phyloP scores from a whole-genome alignment of 1,140 invertebrate species.

The Saccostrea cuccullata region DNA sequence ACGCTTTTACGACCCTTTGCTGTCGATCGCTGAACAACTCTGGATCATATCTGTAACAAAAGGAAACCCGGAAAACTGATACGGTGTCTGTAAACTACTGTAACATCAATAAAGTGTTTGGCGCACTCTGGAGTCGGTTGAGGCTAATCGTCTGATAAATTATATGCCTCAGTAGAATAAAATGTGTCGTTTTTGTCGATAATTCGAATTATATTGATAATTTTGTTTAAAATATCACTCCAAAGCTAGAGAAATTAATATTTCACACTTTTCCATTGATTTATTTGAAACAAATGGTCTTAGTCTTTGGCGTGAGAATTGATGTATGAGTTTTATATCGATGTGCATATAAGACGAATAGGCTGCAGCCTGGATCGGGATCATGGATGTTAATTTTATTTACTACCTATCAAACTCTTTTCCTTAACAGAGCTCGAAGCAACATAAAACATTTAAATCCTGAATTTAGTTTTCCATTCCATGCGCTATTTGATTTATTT shows the following conservation, averaged over 20 bases:
- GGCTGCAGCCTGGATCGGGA: not conserved
- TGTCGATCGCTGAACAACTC: slow-evolving; percentile 12
- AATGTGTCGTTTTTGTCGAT: slow-evolving; percentile 35
- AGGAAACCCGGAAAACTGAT: slow-evolving; percentile 21
- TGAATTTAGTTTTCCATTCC: not conserved
- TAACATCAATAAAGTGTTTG: slow-evolving; percentile 18
- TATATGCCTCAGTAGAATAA: slow-evolving; percentile 33
- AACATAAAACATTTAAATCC: not conserved
- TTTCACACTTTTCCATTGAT: slow-evolving; percentile 35
- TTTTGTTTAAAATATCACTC: slow-evolving; percentile 36
- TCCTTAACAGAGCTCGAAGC: not conserved
- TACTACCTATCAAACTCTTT: not conserved
- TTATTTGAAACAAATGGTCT: slow-evolving; percentile 34
- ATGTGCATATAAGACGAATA: not conserved
- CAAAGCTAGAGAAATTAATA: slow-evolving; percentile 34
- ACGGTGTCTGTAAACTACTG: not conserved
- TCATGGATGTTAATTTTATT: not conserved
- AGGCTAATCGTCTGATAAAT: slow-evolving; percentile 35
- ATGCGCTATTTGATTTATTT: not conserved
- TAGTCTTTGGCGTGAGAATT: not conserved
- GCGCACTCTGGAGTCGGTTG: slow-evolving; percentile 1
- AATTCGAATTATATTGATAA: slow-evolving; percentile 38
- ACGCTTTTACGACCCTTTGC: slow-evolving; percentile 7
- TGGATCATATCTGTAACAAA: slow-evolving; percentile 22
- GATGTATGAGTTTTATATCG: slow-evolving; percentile 25